phyloP scores from a whole-genome alignment of 2,797 vertebrate species.

The Manis crassicaudata region DNA sequence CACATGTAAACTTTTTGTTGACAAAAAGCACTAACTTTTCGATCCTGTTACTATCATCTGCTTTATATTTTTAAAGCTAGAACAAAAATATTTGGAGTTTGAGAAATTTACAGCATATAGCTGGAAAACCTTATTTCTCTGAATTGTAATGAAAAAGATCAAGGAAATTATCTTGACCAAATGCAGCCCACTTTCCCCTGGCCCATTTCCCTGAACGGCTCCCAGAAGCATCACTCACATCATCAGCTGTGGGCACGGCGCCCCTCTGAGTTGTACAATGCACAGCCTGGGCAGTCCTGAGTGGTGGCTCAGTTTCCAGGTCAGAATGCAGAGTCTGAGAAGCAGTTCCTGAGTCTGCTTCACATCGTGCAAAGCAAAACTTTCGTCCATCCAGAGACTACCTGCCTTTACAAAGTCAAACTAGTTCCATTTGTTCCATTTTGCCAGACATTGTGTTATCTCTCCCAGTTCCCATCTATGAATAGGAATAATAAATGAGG shows the following conservation, averaged over 20 bases:
- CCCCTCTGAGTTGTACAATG: too few relatives aligned
- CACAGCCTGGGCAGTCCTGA: neutral
- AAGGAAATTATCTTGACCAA: neutral
- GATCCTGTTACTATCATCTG: neutral
- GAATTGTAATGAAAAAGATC: neutral
- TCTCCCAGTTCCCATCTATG: neutral
- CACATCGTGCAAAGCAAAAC: neutral
- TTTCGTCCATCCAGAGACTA: neutral
- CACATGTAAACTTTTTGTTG: neutral
- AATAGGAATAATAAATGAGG: neutral
- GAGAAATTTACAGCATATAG: neutral
- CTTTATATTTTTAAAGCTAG: neutral
- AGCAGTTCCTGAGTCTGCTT: neutral
- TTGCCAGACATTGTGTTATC: neutral
- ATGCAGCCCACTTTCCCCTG: neutral
- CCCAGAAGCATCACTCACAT: neutral
- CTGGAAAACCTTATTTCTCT: slow-evolving; percentile 36
- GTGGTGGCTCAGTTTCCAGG: neutral
- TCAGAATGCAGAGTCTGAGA: neutral
- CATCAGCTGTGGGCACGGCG: neutral
- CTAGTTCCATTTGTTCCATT: neutral
- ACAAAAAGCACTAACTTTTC: neutral
- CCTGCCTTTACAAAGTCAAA: neutral
- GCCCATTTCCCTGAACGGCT: neutral
- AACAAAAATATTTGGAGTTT: slow-evolving; percentile 22